Base-by-base conservation (phyloP, 2,113 vertebrate species). In the Pelecanoides urinatrix region DNA sequence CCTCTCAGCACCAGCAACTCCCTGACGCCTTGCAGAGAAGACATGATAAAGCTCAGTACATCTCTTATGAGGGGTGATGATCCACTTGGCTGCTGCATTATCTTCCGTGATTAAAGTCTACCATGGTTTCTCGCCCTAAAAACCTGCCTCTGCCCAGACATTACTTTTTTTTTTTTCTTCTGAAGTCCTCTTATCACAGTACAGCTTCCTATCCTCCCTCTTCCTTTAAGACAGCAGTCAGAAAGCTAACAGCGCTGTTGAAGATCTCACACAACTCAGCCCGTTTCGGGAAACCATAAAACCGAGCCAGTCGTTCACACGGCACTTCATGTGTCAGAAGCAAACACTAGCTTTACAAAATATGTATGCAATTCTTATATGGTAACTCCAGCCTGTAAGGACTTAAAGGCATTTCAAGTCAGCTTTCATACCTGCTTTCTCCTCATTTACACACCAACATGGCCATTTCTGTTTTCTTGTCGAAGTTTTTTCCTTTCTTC, bases 401-500 rank as follows among this genome's bases (percentile, higher is more conserved):
- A 47, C n/a, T 13, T 2, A 30, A 63, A 86, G 2, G 26, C 4
- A 2, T 47, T 65, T 34, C 1, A 79, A 47, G 12, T 18, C 58
- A 76, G 30, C n/a, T 63, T 70, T 76, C 80, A 27, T 97, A 97
- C 97, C 97, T 96, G 95, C 63, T 76, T 78, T 70, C 76, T 96
- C 94, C 81, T 82, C 87, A 62, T 73, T 96, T 97, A 98, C 25
- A 97, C 98, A 52, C 96, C 80, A 72, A 94, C 44, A 3, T 93
- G 97, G 50, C 92, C 80, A 66, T 94, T 98, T 96, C 97, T 97
- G 76, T 86, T 98, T 78, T 98, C 98, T 93, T 98, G 98, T 56
- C 97, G 92, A 68, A 98, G 98, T 94, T 97, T 98, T 95, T 97
- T 98, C 88, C 96, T 97, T 92, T 98, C 98, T 93, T 98, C 98